Percentiles rank a stretch among this genome's conserved stretches.
Evolutionary conservation across 2,797 vertebrate species (phyloP).

Genomic region (Phalloptychus januarius): DNA sequence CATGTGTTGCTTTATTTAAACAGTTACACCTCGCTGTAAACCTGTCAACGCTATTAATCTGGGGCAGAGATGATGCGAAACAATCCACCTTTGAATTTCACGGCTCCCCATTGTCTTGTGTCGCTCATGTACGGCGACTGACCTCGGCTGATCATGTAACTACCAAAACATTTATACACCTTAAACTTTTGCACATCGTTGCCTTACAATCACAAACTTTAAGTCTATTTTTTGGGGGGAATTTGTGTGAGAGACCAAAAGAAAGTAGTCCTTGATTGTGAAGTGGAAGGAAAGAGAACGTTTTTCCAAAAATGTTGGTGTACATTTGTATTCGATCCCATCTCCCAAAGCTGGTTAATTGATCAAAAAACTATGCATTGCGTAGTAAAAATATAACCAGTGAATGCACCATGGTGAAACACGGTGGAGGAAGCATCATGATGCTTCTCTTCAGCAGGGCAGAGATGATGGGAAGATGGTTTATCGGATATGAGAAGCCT

Average conservation of each 20-base stretch:
- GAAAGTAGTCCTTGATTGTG: not conserved
- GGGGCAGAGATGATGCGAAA: constrained; percentile 57
- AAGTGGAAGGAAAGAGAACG: not conserved
- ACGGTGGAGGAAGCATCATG: not conserved
- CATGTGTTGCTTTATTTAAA: constrained; percentile 63
- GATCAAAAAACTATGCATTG: not conserved
- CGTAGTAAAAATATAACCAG: not conserved
- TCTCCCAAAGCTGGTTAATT: not conserved
- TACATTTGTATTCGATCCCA: not conserved
- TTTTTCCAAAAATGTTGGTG: not conserved
- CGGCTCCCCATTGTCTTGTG: constrained; percentile 45
- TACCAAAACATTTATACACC: not conserved
- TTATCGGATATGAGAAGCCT: not conserved
- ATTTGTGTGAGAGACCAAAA: not conserved
- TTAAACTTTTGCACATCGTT: not conserved
- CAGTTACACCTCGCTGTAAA: constrained; percentile 68
- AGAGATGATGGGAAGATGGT: not conserved
- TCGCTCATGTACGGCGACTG: constrained; percentile 34
- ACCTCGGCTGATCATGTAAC: constrained; percentile 24
- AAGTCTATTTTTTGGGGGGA: not conserved
- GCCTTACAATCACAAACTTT: not conserved
- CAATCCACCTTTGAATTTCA: constrained; percentile 56
- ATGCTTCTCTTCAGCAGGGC: not conserved
- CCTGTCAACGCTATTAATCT: constrained; percentile 76
- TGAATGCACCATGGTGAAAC: not conserved